phyloP scores from a whole-genome alignment of 2,888 invertebrate species.

The Tipula helvola region DNA sequence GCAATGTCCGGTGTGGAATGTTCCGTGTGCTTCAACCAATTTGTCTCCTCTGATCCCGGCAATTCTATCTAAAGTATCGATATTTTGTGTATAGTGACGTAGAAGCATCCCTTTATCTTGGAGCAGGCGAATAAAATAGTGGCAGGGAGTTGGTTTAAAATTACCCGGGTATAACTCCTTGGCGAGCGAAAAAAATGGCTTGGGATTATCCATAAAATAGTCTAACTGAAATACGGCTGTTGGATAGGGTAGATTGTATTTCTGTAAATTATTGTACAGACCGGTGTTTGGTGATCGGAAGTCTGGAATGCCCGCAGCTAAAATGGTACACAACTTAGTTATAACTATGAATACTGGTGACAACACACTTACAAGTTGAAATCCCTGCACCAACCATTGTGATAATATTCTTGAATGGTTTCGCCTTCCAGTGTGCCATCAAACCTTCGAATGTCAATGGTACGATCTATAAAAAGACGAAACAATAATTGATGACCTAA shows the following conservation, averaged over 20 bases:
- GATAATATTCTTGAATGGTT: slow-evolving; percentile 71
- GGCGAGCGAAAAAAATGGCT: slow-evolving; percentile 84
- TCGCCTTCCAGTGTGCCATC: slow-evolving; percentile 62
- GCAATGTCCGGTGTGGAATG: slow-evolving; percentile 81
- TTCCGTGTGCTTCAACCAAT: slow-evolving; percentile 90
- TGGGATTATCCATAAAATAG: slow-evolving; percentile 77
- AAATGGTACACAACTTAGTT: slow-evolving; percentile 20
- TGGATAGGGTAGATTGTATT: slow-evolving; percentile 84
- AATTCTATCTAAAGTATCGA: slow-evolving; percentile 81
- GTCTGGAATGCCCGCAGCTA: slow-evolving; percentile 92
- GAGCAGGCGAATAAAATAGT: slow-evolving; percentile 79
- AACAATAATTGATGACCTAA: background rate
- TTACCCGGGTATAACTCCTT: slow-evolving; percentile 79
- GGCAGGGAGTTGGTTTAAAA: slow-evolving; percentile 79
- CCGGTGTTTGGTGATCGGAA: slow-evolving; percentile 89
- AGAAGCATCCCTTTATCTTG: slow-evolving; percentile 66
- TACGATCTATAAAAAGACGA: slow-evolving; percentile 34
- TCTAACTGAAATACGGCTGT: slow-evolving; percentile 85
- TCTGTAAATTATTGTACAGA: slow-evolving; percentile 78
- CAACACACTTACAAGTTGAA: slow-evolving; percentile 67
- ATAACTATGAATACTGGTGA: slow-evolving; percentile 13
- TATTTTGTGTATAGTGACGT: slow-evolving; percentile 80
- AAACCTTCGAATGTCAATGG: slow-evolving; percentile 65
- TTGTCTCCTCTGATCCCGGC: slow-evolving; percentile 74
- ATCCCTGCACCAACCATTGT: slow-evolving; percentile 95